Evolutionary conservation across 2,113 vertebrate species (phyloP).

Genomic region (Machaerirhynchus nigripectus): DNA sequence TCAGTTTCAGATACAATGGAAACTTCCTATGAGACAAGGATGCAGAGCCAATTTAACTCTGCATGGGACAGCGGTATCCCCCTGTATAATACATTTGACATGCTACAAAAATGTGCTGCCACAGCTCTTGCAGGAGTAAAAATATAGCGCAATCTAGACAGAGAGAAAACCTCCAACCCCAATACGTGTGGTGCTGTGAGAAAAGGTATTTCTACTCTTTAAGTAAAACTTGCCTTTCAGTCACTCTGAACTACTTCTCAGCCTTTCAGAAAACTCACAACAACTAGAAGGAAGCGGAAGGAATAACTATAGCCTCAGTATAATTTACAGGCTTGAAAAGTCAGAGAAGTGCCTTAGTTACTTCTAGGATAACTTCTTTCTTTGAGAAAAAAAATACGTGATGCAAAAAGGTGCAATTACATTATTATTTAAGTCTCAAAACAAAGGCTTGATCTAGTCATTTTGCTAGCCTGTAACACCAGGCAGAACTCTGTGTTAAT

Average conservation of each 20-base stretch:
- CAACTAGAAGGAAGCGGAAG: background rate
- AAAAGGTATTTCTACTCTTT: background rate
- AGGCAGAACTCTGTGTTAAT: slow-evolving; percentile 42
- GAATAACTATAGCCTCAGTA: background rate
- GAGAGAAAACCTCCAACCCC: background rate
- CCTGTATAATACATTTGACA: background rate
- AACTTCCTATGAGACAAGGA: background rate
- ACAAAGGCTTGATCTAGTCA: slow-evolving; percentile 31
- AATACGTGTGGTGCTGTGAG: background rate
- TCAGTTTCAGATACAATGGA: background rate
- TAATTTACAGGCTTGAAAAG: slow-evolving; percentile 19
- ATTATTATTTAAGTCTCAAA: slow-evolving; percentile 48
- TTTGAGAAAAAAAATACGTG: slow-evolving; percentile 22
- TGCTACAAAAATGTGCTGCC: background rate
- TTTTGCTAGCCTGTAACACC: background rate
- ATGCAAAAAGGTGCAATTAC: slow-evolving; percentile 10
- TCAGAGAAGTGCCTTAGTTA: background rate
- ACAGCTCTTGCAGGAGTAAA: background rate
- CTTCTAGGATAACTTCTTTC: background rate
- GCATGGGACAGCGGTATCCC: background rate
- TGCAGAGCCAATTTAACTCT: background rate
- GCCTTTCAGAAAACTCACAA: background rate
- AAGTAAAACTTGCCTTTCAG: background rate
- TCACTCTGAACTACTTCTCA: background rate
- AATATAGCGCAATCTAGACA: background rate